Base-by-base conservation (phyloP, 2,888 invertebrate species). In the Dryobotodes eremita region DNA sequence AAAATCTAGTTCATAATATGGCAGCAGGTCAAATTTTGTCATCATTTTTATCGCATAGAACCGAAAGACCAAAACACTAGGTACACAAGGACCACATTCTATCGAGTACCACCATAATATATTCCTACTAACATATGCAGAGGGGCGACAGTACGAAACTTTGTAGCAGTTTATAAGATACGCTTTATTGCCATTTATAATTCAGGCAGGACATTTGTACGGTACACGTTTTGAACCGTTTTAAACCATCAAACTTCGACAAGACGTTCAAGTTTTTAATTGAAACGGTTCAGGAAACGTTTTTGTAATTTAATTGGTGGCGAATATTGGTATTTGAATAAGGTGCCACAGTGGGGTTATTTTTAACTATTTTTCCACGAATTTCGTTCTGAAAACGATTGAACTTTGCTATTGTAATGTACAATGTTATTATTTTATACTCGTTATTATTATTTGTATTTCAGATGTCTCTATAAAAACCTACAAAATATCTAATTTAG, bases 101-200 rank as follows among this genome's bases (percentile, higher is more conserved):
- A 82, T 83, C 89, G 90, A 88, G 62, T 80, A 81, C 42, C 50
- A 83, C 64, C 79, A 77, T 79, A 87, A 91, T 90, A 88, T 31
- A 23, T 59, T 64, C 82, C 89, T 79, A 84, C 87, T 93, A 90
- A 92, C 90, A 89, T 91, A 94, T 94, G 91, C 92, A 92, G 83
- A 90, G 89, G 90, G 86, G 87, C 83, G 84, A 83, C 82, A 75
- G 77, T 77, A 79, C 80, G 87, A 86, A 90, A 90, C 89, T 91
- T 90, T 87, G 90, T 91, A 89, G 90, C 90, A 90, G 89, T 92
- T 91, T 88, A 84, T 89, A 88, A 85, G 88, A 81, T 89, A 89
- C 92, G 90, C 93, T 94, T 93, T 92, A 94, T 92, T 91, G 92
- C 85, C 89, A 93, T 94, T 91, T 92, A 92, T 94, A 92, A 94